These are phyloP conservation scores for Bovichtus diacanthus DNA, from an alignment of 2,797 vertebrate species.

Conservation along the genomic window DNA sequence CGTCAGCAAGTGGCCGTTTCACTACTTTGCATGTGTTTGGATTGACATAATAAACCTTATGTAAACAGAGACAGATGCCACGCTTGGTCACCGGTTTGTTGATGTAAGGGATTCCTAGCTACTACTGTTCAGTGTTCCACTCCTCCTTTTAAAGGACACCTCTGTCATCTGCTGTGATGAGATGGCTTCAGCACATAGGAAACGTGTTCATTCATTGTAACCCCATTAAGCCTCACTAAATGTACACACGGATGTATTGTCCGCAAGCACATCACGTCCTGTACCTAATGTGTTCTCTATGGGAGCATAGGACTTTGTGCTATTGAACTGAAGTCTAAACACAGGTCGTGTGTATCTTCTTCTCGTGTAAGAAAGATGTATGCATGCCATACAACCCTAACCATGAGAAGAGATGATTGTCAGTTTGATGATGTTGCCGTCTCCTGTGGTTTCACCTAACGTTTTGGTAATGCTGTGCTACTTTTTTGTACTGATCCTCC, in stretches of 20 bases:
- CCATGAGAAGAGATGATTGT: not conserved
- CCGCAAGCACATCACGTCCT: not conserved
- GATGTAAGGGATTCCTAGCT: not conserved
- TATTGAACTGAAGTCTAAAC: not conserved
- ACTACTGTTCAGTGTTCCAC: not conserved
- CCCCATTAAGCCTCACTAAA: not conserved
- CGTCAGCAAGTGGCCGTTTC: not conserved
- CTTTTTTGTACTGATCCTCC: not conserved
- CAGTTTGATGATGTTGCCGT: not conserved
- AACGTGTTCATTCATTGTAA: not conserved
- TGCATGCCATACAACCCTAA: not conserved
- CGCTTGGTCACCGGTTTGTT: not conserved
- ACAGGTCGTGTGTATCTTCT: not conserved
- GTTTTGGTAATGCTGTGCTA: not conserved
- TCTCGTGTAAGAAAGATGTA: not conserved
- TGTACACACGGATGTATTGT: not conserved
- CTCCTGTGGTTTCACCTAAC: not conserved
- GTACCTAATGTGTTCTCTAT: not conserved
- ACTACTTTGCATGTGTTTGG: constrained; percentile 17
- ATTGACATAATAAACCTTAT: not conserved
- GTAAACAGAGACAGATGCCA: constrained; percentile 5
- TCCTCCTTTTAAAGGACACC: not conserved
- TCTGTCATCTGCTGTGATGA: not conserved
- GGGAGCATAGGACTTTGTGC: not conserved
- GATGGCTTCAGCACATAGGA: not conserved